Base-by-base conservation (phyloP, 2,797 vertebrate species). In the Enteromius argenteus region DNA sequence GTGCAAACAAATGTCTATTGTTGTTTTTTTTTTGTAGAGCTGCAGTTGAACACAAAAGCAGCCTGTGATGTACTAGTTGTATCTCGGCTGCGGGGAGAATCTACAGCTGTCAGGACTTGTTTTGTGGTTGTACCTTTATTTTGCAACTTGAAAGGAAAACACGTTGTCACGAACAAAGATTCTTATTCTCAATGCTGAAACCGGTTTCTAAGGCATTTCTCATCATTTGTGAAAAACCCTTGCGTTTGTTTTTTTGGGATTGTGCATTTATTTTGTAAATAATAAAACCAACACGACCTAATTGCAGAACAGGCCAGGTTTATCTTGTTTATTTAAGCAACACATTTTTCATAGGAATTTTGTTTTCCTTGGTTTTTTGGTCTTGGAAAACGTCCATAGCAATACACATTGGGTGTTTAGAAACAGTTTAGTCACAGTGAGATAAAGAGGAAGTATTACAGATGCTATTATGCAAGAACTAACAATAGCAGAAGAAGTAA, bases 1-100 rank as follows among this genome's bases (percentile, higher is more conserved):
- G 94, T 93, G 94, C 95, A 92, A 82, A 94, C 95, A 92, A 81
- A 94, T 92, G 93, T 94, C 94, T 95, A 86, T 94, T 96, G 95
- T 95, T 32, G 32, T 32, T 32, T 32, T 89, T 92, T 92, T 62
- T 95, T 93, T 79, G 81, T 84, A 72, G 56, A 60, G 92, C 91
- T 93, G 74, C 79, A 85, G 83, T 76, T 86, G 84, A 88, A 88
- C 85, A 86, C 87, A 87, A 84, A 89, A 88, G 83, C 80, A 78
- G 84, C 81, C 87, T 88, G 90, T 90, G 84, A 87, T 87, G 81
- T 87, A 86, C 83, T 88, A 83, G 89, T 86, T 79, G 79, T 83
- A 86, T 81, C 81, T 85, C 78, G 74, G 82, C 83, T 69, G 71
- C 39, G 5, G 39, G 42, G 56, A 73, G 62, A 77, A 30, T 75